phyloP scores from a whole-genome alignment of 1,140 invertebrate genomes.

The Musca domestica region DNA sequence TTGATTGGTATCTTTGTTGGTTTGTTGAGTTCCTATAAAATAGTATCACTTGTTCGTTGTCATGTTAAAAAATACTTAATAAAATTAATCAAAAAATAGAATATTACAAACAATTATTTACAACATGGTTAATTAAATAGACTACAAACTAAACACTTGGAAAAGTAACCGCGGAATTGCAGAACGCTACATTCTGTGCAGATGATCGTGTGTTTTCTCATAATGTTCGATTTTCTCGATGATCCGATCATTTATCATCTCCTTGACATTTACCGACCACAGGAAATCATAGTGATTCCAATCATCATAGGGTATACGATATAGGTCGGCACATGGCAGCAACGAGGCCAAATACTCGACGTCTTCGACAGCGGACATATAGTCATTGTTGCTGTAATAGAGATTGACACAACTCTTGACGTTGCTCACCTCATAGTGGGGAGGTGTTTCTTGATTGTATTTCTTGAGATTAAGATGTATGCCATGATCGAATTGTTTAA shows the following conservation, averaged over 20 bases:
- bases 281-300: slow-evolving; percentile 63
- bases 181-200: slow-evolving; percentile 3
- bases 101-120: slow-evolving; percentile 1
- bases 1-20: not conserved
- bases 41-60: slow-evolving; percentile 22
- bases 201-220: slow-evolving; percentile 30
- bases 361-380: slow-evolving; percentile 59
- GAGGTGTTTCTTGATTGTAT: slow-evolving; percentile 56
- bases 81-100: not conserved
- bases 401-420: slow-evolving; percentile 64
- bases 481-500: slow-evolving; percentile 56
- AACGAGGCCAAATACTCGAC: slow-evolving; percentile 53
- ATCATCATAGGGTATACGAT: slow-evolving; percentile 52
- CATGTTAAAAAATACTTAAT: not conserved
- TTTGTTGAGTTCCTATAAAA: slow-evolving; percentile 14
- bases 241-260: slow-evolving; percentile 55
- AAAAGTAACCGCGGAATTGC: too few species aligned
- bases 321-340: slow-evolving; percentile 51
- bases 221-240: slow-evolving; percentile 52
- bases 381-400: slow-evolving; percentile 66
- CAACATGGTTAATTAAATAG: not conserved
- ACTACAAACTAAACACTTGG: not conserved
- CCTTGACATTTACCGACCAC: slow-evolving; percentile 57
- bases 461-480: slow-evolving; percentile 51
- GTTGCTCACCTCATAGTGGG: slow-evolving; percentile 58